These are phyloP conservation scores for Drosophila seguyi DNA, from an alignment of 1,140 invertebrate species.

Conservation along the genomic window DNA sequence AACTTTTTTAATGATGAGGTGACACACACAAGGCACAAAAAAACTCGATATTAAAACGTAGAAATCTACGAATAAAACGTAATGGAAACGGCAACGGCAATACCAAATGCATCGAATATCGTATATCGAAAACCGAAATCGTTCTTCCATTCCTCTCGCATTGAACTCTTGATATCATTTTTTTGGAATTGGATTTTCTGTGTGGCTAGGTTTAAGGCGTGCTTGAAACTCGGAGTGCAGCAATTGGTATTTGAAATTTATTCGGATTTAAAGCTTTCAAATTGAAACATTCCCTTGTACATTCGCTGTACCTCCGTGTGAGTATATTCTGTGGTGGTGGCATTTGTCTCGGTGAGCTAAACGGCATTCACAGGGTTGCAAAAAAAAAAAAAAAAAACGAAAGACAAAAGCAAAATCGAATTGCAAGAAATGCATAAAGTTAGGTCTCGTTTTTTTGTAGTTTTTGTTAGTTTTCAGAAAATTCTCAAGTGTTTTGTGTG, in stretches of 20 bases:
- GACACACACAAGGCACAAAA: slow-evolving; percentile 17
- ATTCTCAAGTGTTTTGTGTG: slow-evolving; percentile 27
- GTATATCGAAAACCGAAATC: slow-evolving; percentile 12
- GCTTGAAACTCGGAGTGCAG: slow-evolving; percentile 47
- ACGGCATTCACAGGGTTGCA: slow-evolving; percentile 52
- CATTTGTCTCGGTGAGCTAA: slow-evolving; percentile 18
- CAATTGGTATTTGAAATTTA: slow-evolving; percentile 29
- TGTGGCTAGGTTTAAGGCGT: slow-evolving; percentile 24
- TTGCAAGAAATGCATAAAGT: slow-evolving; percentile 37
- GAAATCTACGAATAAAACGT: slow-evolving; percentile 32
- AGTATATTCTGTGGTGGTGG: neutral
- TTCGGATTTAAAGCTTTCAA: slow-evolving; percentile 31
- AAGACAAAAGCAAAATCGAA: slow-evolving; percentile 30
- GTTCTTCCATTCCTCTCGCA: neutral
- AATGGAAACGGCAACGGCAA: slow-evolving; percentile 29
- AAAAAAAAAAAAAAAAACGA: slow-evolving; percentile 41
- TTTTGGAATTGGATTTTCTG: neutral
- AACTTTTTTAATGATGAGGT: slow-evolving; percentile 25
- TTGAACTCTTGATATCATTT: neutral
- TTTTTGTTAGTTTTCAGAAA: slow-evolving; percentile 23
- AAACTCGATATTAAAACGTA: slow-evolving; percentile 32
- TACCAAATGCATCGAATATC: slow-evolving; percentile 18
- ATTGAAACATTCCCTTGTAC: slow-evolving; percentile 43
- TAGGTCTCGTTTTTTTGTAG: slow-evolving; percentile 3
- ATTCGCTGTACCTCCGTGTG: slow-evolving; percentile 30